phyloP scores from a whole-genome alignment of 2,113 vertebrate species.

The Phocoena phocoena region DNA sequence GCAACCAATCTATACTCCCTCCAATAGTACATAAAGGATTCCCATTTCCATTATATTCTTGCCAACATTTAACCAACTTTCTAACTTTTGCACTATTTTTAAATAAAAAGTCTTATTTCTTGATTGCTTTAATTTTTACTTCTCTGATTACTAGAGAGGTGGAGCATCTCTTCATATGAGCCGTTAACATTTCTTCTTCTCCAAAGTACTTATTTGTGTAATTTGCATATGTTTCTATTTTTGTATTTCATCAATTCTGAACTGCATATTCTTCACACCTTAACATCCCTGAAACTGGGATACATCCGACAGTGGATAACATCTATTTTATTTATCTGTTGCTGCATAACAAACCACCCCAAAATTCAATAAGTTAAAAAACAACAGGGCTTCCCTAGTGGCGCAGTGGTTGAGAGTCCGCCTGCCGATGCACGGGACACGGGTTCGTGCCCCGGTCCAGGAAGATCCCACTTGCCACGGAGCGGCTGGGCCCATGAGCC shows the following conservation, averaged over 20 bases:
- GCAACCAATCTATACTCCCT: not conserved
- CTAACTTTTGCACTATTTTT: not conserved
- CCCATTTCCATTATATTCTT: not conserved
- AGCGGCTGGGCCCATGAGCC: no score
- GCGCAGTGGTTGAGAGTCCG: no score
- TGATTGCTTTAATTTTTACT: not conserved
- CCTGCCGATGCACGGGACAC: no score
- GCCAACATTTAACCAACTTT: not conserved
- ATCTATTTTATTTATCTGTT: not conserved
- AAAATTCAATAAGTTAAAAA: not conserved
- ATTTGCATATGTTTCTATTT: not conserved
- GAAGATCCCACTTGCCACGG: no score
- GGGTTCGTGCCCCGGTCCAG: no score
- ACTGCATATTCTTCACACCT: not conserved
- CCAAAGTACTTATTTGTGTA: not conserved
- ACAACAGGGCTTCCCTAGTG: not conserved
- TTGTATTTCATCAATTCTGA: not conserved
- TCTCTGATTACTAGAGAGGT: not conserved
- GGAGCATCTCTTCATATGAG: not conserved
- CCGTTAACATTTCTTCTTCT: not conserved
- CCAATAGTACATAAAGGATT: not conserved
- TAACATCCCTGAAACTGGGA: not conserved
- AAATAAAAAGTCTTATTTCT: not conserved
- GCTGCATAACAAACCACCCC: not conserved
- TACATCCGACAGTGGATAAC: not conserved